phyloP scores from a whole-genome alignment of 1,140 invertebrate genomes.

The Pectinophora gossypiella region DNA sequence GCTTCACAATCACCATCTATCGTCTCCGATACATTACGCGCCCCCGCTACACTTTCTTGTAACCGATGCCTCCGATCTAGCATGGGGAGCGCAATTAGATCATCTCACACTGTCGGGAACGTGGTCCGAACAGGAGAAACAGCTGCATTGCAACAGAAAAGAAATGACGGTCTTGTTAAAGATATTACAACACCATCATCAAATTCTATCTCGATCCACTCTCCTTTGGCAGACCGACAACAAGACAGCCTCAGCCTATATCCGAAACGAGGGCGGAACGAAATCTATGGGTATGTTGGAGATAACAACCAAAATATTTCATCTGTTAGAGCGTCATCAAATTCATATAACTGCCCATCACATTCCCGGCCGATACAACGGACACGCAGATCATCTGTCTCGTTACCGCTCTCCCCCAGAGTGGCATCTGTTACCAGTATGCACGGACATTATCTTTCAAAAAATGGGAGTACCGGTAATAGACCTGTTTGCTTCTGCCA shows the following conservation, averaged over 20 bases:
- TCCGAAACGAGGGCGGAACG: slow-evolving; percentile 37
- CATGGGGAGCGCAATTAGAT: slow-evolving; percentile 16
- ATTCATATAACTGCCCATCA: slow-evolving; percentile 22
- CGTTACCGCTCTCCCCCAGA: slow-evolving; percentile 20
- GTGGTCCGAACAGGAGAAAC: slow-evolving; percentile 14
- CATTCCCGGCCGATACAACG: slow-evolving; percentile 28
- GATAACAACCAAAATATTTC: slow-evolving; percentile 13
- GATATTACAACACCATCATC: background rate
- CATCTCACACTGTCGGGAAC: slow-evolving; percentile 9
- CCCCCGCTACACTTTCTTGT: slow-evolving; percentile 2
- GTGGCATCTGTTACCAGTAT: slow-evolving; percentile 28
- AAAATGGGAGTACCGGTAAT: slow-evolving; percentile 33
- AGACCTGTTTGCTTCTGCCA: slow-evolving; percentile 41
- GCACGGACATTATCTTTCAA: slow-evolving; percentile 21
- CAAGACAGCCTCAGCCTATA: slow-evolving; percentile 27
- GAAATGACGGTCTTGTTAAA: slow-evolving; percentile 28
- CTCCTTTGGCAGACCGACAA: slow-evolving; percentile 36
- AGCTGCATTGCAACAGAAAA: slow-evolving; percentile 23
- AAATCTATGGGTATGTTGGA: slow-evolving; percentile 26
- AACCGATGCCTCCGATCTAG: slow-evolving; percentile 16
- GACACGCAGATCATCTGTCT: slow-evolving; percentile 30
- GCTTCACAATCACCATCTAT: slow-evolving; percentile 1
- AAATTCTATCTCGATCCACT: background rate
- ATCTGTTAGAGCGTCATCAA: slow-evolving; percentile 7
- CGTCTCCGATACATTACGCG: background rate